phyloP scores from a whole-genome alignment of 1,140 invertebrate genomes.

The Mylabris phalerata region DNA sequence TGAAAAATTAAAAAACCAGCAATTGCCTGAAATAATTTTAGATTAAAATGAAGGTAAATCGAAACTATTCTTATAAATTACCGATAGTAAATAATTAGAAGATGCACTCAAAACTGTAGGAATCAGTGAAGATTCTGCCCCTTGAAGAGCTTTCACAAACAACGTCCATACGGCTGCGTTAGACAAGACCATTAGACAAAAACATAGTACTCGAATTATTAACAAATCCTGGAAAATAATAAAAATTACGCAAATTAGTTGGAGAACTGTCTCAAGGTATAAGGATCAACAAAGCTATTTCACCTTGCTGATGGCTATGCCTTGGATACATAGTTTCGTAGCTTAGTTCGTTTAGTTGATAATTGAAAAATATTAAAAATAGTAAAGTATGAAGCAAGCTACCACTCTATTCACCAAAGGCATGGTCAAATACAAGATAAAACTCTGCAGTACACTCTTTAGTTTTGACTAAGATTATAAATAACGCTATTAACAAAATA shows the following conservation, averaged over 20 bases:
- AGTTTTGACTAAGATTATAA: too few relatives aligned
- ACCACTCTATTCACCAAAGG: too few relatives aligned
- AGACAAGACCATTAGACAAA: conserved; percentile 49
- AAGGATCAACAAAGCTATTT: too few relatives aligned
- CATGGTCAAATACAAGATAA: too few relatives aligned
- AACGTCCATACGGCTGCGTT: conserved; percentile 55
- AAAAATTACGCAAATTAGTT: neutral
- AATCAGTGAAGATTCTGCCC: conserved; percentile 49
- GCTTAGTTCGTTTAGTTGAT: too few relatives aligned
- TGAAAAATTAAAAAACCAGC: conserved; percentile 27
- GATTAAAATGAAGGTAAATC: neutral
- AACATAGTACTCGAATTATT: conserved; percentile 38
- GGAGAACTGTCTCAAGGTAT: too few relatives aligned
- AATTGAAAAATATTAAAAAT: too few relatives aligned
- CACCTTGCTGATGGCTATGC: too few relatives aligned
- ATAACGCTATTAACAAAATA: too few relatives aligned
- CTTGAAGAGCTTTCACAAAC: conserved; percentile 53
- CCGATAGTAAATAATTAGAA: conserved; percentile 56
- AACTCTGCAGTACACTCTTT: too few relatives aligned
- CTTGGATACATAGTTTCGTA: too few relatives aligned
- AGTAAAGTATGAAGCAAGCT: too few relatives aligned
- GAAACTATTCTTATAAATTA: conserved; percentile 36
- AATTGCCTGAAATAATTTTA: conserved; percentile 22
- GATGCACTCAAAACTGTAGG: conserved; percentile 54
- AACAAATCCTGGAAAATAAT: conserved; percentile 29